Evolutionary conservation across 1,140 invertebrate genomes (phyloP).

Genomic region (Thalassaphorura encarpata): DNA sequence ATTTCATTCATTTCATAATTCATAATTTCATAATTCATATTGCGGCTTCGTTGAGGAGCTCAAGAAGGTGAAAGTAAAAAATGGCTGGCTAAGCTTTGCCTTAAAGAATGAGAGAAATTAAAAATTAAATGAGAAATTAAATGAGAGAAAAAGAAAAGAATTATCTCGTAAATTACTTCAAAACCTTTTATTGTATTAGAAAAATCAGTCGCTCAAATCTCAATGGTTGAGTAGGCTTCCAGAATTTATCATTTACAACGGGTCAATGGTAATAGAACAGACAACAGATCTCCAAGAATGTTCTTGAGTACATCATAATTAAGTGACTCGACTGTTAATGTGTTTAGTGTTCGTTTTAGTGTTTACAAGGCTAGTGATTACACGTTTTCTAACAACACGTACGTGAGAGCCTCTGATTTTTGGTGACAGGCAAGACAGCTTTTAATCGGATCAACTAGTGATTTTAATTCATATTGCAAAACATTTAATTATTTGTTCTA

Average conservation of each 20-base stretch:
- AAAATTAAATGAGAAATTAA: too few relatives aligned
- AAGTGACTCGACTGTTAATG: not conserved
- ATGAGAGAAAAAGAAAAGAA: constrained; percentile 10
- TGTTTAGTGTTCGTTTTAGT: too few relatives aligned
- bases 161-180: constrained; percentile 7
- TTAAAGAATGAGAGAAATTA: too few relatives aligned
- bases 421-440: too few relatives aligned
- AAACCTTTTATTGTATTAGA: not conserved
- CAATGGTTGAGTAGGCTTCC: constrained; percentile 10
- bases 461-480: too few relatives aligned
- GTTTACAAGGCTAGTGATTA: too few relatives aligned
- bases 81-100: not conserved
- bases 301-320: constrained; percentile 8
- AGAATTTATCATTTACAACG: not conserved
- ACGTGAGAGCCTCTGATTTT: too few relatives aligned
- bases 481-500: too few relatives aligned
- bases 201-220: not conserved
- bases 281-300: constrained; percentile 14
- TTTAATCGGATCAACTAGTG: too few relatives aligned
- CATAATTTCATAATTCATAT: too few relatives aligned
- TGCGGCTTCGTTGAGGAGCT: constrained; percentile 8
- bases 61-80: not conserved
- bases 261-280: not conserved
- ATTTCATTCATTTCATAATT: too few relatives aligned
- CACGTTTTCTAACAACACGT: too few relatives aligned